Conservation (phyloP, 2,888 invertebrate genomes). For the Drosophila neonasuta region DNA sequence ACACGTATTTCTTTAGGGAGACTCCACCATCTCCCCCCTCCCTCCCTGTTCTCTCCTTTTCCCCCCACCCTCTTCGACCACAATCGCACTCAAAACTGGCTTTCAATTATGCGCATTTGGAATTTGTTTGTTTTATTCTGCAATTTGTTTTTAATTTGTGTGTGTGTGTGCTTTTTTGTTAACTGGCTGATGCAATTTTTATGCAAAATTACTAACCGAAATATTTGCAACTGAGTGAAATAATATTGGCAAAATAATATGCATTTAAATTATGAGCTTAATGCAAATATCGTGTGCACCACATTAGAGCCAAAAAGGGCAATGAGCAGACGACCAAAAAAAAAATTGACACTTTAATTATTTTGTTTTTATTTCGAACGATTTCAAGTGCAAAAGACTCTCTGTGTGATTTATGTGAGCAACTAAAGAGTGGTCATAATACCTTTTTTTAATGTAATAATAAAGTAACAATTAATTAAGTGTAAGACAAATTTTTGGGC, state of each 20-base stretch:
- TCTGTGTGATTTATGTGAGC: conserved; percentile 7
- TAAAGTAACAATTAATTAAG: neutral
- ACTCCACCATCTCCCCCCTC: neutral
- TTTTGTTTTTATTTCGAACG: conserved; percentile 29
- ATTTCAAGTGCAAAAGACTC: no score
- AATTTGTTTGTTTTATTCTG: conserved; percentile 59
- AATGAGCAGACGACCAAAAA: conserved; percentile 45
- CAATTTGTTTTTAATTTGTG: conserved; percentile 35
- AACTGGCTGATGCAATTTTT: conserved; percentile 72
- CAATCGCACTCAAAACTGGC: conserved; percentile 63
- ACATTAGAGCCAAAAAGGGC: conserved; percentile 63
- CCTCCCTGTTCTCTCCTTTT: no score
- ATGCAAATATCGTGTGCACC: conserved; percentile 60
- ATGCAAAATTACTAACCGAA: conserved; percentile 70
- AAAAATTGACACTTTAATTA: conserved; percentile 41
- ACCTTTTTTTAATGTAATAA: neutral
- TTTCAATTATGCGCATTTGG: conserved; percentile 65
- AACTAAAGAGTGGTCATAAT: neutral
- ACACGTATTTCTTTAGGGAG: conserved; percentile 22
- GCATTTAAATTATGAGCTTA: conserved; percentile 68
- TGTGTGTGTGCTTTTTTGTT: conserved; percentile 21
- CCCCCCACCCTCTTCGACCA: neutral
- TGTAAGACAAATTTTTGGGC: conserved; percentile 12
- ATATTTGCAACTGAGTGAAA: conserved; percentile 28
- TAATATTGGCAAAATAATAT: conserved; percentile 33